phyloP scores from a whole-genome alignment of 2,113 vertebrate genomes.

The Plestiodon gilberti region DNA sequence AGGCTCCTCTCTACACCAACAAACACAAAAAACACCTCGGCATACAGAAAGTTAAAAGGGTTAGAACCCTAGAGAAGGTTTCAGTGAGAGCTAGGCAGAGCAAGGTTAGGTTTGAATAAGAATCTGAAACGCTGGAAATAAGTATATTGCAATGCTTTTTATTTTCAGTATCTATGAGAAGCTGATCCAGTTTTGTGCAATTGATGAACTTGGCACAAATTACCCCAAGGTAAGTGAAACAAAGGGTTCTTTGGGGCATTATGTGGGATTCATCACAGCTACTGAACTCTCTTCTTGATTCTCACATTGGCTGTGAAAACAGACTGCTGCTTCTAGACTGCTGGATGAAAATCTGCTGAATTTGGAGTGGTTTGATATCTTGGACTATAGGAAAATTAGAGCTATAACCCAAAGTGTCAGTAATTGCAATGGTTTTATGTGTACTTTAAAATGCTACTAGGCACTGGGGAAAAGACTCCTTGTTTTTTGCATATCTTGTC shows the following conservation, averaged over 20 bases:
- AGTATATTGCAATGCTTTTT: slow-evolving; percentile 28
- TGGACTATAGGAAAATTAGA: neutral
- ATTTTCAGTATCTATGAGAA: slow-evolving; percentile 95
- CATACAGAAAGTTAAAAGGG: neutral
- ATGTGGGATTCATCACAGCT: neutral
- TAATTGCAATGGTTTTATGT: neutral
- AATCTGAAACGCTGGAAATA: neutral
- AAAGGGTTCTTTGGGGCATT: neutral
- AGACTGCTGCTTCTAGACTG: neutral
- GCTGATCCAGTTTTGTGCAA: slow-evolving; percentile 96
- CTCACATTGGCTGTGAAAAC: neutral
- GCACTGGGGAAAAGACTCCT: neutral
- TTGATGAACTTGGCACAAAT: slow-evolving; percentile 97
- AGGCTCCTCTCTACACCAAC: neutral
- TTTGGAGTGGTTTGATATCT: neutral
- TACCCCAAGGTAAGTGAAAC: slow-evolving; percentile 90
- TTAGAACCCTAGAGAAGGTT: neutral
- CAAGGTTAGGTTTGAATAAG: neutral
- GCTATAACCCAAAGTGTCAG: neutral
- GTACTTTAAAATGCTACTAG: slow-evolving; percentile 4
- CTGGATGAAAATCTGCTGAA: slow-evolving; percentile 17
- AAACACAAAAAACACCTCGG: neutral
- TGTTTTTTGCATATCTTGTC: neutral
- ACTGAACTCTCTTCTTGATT: neutral
- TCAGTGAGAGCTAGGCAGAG: neutral